These are phyloP conservation scores for Pan paniscus DNA, from an alignment of 2,113 vertebrate genomes.

Conservation along the genomic window DNA sequence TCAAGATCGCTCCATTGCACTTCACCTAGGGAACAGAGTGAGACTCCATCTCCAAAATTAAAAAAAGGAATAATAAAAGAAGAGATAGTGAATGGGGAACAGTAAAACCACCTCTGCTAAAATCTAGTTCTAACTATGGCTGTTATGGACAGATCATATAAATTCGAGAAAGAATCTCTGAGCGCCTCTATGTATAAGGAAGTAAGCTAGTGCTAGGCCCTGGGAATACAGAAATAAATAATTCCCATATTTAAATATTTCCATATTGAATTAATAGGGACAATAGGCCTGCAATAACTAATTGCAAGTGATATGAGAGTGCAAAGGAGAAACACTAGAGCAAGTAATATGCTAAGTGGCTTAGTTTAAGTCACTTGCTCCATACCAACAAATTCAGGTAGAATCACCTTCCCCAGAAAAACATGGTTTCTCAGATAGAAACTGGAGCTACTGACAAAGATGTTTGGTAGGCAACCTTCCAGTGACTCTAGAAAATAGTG, in stretches of 20 bases:
- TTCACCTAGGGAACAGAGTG: too few relatives aligned
- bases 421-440: not conserved
- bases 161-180: constrained; percentile 7
- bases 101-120: not conserved
- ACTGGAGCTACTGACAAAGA: not conserved
- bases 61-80: not conserved
- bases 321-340: not conserved
- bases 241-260: not conserved
- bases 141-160: not conserved
- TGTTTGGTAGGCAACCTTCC: not conserved
- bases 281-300: not conserved
- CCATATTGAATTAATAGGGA: not conserved
- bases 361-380: not conserved
- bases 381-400: not conserved
- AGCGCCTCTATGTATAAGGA: not conserved
- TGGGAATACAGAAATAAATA: not conserved
- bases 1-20: too few relatives aligned
- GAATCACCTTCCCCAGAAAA: not conserved
- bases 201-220: not conserved
- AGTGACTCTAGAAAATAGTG: not conserved
- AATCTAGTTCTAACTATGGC: not conserved
- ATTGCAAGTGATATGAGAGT: not conserved
- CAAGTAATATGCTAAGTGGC: not conserved
- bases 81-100: not conserved
- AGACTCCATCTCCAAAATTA: too few relatives aligned